phyloP scores from a whole-genome alignment of 1,140 invertebrate species.

The Marisa cornuarietis region DNA sequence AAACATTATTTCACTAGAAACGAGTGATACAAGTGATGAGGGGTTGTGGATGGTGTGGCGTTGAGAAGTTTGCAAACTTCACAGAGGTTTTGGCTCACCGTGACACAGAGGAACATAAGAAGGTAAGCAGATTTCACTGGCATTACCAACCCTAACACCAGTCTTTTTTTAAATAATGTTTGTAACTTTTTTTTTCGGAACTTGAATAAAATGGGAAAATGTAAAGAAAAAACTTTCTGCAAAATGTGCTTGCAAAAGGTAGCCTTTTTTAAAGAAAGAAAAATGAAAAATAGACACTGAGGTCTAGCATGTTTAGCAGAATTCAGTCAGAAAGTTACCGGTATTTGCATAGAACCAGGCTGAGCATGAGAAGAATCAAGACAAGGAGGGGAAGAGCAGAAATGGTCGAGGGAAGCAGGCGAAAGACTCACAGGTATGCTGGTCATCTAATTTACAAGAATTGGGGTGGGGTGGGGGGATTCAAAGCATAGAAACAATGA shows the following conservation, averaged over 20 bases:
- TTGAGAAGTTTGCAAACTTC: slow-evolving; percentile 34
- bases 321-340: neutral
- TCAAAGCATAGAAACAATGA: too few species aligned
- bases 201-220: too few species aligned
- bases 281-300: neutral
- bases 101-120: slow-evolving; percentile 33
- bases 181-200: neutral
- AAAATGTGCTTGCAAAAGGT: too few species aligned
- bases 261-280: neutral
- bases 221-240: too few species aligned
- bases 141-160: neutral
- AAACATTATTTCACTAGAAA: slow-evolving; percentile 24
- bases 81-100: slow-evolving; percentile 36
- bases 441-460: too few species aligned
- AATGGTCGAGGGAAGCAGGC: neutral
- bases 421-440: too few species aligned
- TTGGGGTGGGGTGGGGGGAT: too few species aligned
- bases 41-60: slow-evolving; percentile 40
- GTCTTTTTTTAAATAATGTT: neutral
- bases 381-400: slow-evolving; percentile 1
- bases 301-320: neutral
- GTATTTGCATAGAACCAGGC: slow-evolving; percentile 2
- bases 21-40: slow-evolving; percentile 30
- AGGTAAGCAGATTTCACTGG: slow-evolving; percentile 18
- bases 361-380: slow-evolving; percentile 9